phyloP scores from a whole-genome alignment of 2,888 invertebrate species.

The Eulithis testata region DNA sequence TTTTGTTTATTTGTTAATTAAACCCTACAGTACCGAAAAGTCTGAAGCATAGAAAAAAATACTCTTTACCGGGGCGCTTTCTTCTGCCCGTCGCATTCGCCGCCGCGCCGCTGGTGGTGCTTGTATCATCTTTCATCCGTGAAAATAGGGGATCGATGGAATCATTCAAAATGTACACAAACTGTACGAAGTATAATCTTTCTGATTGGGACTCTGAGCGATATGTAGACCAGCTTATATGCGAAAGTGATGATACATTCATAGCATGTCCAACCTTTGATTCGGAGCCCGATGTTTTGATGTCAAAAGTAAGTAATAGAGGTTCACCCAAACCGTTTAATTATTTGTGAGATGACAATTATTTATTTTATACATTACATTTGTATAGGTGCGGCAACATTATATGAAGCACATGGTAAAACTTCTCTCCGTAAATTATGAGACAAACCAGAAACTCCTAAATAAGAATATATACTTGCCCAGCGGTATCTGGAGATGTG shows the following conservation, averaged over 20 bases:
- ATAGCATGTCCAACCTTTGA: constrained; percentile 72
- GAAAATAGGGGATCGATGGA: neutral
- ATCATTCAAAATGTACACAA: constrained; percentile 26
- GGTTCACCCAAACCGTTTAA: no score
- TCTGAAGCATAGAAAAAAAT: no score
- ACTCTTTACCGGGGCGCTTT: no score
- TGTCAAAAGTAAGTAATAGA: constrained; percentile 67
- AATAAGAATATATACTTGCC: constrained; percentile 75
- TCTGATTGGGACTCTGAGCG: constrained; percentile 50
- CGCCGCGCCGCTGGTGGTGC: constrained; percentile 9
- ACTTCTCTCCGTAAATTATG: constrained; percentile 72
- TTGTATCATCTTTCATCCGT: neutral
- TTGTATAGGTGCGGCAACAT: constrained; percentile 73
- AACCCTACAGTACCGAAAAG: no score
- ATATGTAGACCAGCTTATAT: constrained; percentile 59
- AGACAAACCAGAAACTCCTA: constrained; percentile 67
- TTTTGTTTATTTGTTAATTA: no score
- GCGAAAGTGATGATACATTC: constrained; percentile 62
- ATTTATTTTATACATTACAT: no score
- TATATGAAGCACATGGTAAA: constrained; percentile 77
- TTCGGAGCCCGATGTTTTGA: constrained; percentile 72
- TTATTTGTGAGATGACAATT: no score
- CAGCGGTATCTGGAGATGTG: constrained; percentile 79
- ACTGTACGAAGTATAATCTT: constrained; percentile 27
- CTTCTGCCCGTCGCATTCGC: no score